Evolutionary conservation across 2,888 invertebrate genomes (phyloP), one percentile per base, ranked within the genome.

Genomic region (Darwinula stevensoni): DNA sequence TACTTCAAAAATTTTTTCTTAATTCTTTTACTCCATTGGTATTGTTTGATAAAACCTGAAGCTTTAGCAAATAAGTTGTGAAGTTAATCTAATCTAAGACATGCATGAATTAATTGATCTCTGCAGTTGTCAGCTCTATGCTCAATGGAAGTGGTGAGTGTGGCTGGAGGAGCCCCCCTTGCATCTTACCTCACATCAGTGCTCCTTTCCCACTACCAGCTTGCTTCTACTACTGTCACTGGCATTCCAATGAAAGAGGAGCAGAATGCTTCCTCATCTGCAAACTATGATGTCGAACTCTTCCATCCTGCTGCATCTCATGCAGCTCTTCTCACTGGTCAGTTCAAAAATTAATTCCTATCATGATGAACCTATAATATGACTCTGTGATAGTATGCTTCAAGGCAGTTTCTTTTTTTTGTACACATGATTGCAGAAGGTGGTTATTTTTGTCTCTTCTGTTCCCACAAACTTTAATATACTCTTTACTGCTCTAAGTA

Each of bases 161-260:
- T 11, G n/a, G 13, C 5, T 9, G 14, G 11, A 9, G n/a, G n/a
- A 28, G 6, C 13, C 5, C 13, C 13, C 6, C 6, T 13, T 6
- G n/a, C 12, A 6, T 9, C 5, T 13, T 9, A 11, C 6, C n/a
- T 28, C 13, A 28, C 14, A 14, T n/a, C 5, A 9, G 6, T 28
- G n/a, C 9, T n/a, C n/a, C n/a, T n/a, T n/a, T n/a, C n/a, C n/a
- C 88, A 94, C 48, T 91, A 82, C 44, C 67, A 75, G 47, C 57
- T 97, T 29, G 75, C 84, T 0, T 82, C 78, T 35, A 97, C 94
- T 2, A 91, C 91, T 0, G 91, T 97, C 1, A 88, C 88, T 4
- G 84, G 91, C 3, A 94, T 94, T 43, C 97, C 97, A 2, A 97
- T 97, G 97, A 97, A 97, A 59, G 91, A 94, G 53, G 91, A 94